phyloP scores from a whole-genome alignment of 2,888 invertebrate genomes.

The Lepidocyrtinus sp. region DNA sequence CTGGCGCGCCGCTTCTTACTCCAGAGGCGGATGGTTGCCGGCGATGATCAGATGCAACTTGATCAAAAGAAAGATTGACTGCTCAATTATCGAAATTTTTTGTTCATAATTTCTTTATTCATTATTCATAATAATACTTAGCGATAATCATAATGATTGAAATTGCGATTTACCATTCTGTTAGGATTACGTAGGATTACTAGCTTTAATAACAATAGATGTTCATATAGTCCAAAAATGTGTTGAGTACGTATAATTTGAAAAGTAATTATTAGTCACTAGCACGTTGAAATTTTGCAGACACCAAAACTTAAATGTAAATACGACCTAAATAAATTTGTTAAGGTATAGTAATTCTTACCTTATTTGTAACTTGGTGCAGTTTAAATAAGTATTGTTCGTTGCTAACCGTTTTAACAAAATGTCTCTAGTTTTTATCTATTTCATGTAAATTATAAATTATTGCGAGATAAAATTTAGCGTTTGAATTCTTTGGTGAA shows the following conservation, averaged over 20 bases:
- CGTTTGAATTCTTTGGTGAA: constrained; percentile 9
- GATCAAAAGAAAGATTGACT: constrained; percentile 18
- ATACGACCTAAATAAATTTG: no score
- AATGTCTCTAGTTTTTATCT: no score
- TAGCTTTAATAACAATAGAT: not conserved
- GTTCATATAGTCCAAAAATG: no score
- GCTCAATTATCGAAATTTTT: constrained; percentile 28
- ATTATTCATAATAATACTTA: constrained; percentile 23
- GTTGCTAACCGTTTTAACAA: not conserved
- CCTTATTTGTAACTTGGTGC: not conserved
- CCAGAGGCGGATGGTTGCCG: not conserved
- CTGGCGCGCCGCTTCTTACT: not conserved
- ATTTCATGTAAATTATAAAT: no score
- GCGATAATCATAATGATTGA: constrained; percentile 31
- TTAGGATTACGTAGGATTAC: constrained; percentile 18
- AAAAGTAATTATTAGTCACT: not conserved
- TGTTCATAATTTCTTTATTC: constrained; percentile 37
- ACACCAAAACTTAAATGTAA: no score
- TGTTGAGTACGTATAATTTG: not conserved
- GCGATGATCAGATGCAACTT: no score
- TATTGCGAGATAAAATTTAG: not conserved
- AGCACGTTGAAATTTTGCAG: not conserved
- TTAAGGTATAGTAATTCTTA: not conserved
- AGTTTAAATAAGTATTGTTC: not conserved
- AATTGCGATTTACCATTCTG: constrained; percentile 29